phyloP scores from a whole-genome alignment of 1,140 invertebrate species.

The Trichomalopsis sarcophagae region DNA sequence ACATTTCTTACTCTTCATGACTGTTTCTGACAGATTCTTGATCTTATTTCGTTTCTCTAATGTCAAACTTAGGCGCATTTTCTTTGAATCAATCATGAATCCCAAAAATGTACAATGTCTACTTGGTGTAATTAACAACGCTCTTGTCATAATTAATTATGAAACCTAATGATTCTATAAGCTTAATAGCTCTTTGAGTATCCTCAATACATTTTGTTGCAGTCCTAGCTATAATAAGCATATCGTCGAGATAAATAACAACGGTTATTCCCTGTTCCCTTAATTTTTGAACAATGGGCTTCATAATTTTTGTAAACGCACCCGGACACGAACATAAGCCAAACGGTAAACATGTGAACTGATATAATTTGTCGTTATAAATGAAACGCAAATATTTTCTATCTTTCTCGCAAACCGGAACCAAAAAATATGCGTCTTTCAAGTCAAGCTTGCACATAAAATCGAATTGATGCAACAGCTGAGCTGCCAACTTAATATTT shows the following conservation, averaged over 20 bases:
- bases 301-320: constrained; percentile 35
- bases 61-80: neutral
- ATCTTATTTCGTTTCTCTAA: neutral
- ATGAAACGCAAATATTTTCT: constrained; percentile 23
- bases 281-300: neutral
- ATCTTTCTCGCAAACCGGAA: neutral
- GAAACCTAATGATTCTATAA: constrained; percentile 5
- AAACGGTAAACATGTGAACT: constrained; percentile 22
- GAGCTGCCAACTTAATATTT: neutral
- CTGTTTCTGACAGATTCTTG: no score
- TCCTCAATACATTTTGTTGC: neutral
- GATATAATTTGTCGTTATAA: neutral
- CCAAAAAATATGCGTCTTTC: neutral
- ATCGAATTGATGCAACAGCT: neutral
- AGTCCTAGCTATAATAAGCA: constrained; percentile 11
- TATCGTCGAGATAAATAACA: constrained; percentile 14
- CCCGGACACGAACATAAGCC: neutral
- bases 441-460: constrained; percentile 26
- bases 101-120: neutral
- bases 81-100: neutral
- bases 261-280: neutral
- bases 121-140: neutral
- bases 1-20: no score
- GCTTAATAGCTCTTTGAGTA: neutral
- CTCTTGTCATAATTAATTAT: neutral